These are phyloP conservation scores for Monopis laevigella DNA, from an alignment of 2,888 invertebrate genomes.

Conservation along the genomic window DNA sequence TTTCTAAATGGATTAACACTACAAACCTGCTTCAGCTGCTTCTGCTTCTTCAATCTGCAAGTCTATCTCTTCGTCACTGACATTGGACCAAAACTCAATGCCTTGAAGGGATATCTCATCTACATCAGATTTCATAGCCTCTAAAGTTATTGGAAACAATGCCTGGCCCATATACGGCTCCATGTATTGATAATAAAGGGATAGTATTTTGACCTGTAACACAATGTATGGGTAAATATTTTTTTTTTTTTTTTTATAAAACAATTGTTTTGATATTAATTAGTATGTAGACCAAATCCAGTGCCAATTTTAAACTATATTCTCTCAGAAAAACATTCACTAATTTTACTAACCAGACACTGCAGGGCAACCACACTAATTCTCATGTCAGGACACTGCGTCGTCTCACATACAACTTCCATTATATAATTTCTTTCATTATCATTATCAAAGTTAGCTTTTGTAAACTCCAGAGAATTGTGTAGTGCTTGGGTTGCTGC, in stretches of 20 bases:
- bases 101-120: constrained; percentile 98
- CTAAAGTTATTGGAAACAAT: constrained; percentile 96
- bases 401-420: constrained; percentile 99
- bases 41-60: constrained; percentile 93
- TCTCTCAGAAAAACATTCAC: not conserved
- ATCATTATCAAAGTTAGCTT: constrained; percentile 98
- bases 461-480: constrained; percentile 98
- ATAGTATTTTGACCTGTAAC: constrained; percentile 85
- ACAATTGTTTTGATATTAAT: too few relatives aligned
- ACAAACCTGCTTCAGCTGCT: constrained; percentile 81
- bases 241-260: too few relatives aligned
- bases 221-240: not conserved
- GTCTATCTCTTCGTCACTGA: constrained; percentile 99
- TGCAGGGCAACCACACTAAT: constrained; percentile 97
- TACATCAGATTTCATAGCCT: constrained; percentile 97
- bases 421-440: constrained; percentile 98
- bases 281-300: too few relatives aligned
- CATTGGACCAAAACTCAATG: constrained; percentile 99
- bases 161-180: constrained; percentile 99
- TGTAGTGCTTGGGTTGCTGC: constrained; percentile 97
- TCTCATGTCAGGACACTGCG: constrained; percentile 90
- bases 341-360: constrained; percentile 79
- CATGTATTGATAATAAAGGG: constrained; percentile 98
- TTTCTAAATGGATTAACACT: too few relatives aligned
- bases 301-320: too few relatives aligned